Evolutionary conservation across 1,140 invertebrate species (phyloP), one percentile per base, ranked within the genome.

Genomic region (Limonius californicus): DNA sequence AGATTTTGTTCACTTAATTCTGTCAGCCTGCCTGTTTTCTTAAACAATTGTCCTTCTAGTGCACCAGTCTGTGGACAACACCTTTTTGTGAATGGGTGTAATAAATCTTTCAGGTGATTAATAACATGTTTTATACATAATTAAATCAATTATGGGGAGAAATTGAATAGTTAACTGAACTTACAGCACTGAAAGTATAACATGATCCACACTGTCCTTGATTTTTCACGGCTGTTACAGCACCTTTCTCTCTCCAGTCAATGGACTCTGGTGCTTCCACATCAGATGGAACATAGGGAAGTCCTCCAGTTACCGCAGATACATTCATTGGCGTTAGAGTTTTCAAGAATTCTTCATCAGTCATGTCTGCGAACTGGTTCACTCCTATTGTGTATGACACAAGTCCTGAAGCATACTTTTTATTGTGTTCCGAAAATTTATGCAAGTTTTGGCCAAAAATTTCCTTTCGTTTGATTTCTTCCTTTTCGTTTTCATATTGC

Each of bases 1-100:
- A 99, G 80, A 77, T 99, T 98, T 81, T 99, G 97, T 81, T 99
- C 97, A 67, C 93, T 97, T 0, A 99, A 84, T 27, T 1, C 94
- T 95, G 3, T 95, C 84, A 12, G 99, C 81, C 64, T 86, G 83
- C 47, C 90, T 90, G 20, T 87, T 75, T 90, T 87, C 63, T 94
- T 86, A 79, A 91, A 97, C 76, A 97, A 89, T 78, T 99, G 97
- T n/a, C 92, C 97, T 82, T 99, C 97, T 18, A 99, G 78, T 0
- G 97, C 81, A 19, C 96, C 97, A 66, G 95, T 98, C 87, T 92
- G 14, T 11, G 20, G 9, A 27, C 9, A 27, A 27, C 9, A 4
- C 3, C 3, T 27, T 27, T 27, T 27, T 27, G 9, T 27, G 9
- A 27, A 4, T 4, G 23, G 23, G 23, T 27, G 3, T 27, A 27